Percentiles rank a stretch among this genome's conserved stretches.
phyloP scores from a whole-genome alignment of 1,140 invertebrate genomes.

The Drosophila kanapiae region DNA sequence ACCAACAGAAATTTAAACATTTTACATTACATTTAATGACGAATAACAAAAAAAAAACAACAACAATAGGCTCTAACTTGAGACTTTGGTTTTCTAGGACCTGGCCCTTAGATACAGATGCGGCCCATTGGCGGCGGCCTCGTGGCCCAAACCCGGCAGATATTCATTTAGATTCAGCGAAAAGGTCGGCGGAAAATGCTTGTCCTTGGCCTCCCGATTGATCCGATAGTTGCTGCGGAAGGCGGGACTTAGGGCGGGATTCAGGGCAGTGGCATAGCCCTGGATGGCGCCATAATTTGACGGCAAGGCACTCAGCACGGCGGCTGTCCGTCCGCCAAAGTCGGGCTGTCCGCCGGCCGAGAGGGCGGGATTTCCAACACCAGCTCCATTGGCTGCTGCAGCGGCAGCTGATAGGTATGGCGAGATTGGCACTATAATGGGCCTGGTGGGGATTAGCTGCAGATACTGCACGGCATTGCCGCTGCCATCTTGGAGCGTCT shows the following conservation, averaged over 20 bases:
- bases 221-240: slow-evolving; percentile 68
- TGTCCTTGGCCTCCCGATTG: slow-evolving; percentile 79
- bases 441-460: slow-evolving; percentile 80
- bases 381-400: background rate
- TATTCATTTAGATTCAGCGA: slow-evolving; percentile 77
- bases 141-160: slow-evolving; percentile 57
- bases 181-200: slow-evolving; percentile 56
- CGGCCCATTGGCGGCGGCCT: slow-evolving; percentile 14
- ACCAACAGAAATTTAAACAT: too few species aligned
- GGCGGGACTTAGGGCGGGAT: slow-evolving; percentile 31
- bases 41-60: slow-evolving; percentile 9
- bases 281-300: slow-evolving; percentile 59
- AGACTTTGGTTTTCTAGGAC: slow-evolving; percentile 44
- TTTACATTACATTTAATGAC: slow-evolving; percentile 1
- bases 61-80: background rate
- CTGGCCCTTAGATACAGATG: slow-evolving; percentile 63
- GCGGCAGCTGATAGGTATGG: slow-evolving; percentile 55
- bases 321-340: slow-evolving; percentile 39
- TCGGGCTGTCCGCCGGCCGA: slow-evolving; percentile 31
- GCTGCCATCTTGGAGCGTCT: slow-evolving; percentile 63
- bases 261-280: slow-evolving; percentile 43
- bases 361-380: background rate
- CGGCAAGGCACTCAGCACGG: slow-evolving; percentile 49
- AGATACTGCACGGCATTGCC: slow-evolving; percentile 74
- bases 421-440: slow-evolving; percentile 82